phyloP scores from a whole-genome alignment of 2,113 vertebrate genomes.

The Lamprologus lemairii region DNA sequence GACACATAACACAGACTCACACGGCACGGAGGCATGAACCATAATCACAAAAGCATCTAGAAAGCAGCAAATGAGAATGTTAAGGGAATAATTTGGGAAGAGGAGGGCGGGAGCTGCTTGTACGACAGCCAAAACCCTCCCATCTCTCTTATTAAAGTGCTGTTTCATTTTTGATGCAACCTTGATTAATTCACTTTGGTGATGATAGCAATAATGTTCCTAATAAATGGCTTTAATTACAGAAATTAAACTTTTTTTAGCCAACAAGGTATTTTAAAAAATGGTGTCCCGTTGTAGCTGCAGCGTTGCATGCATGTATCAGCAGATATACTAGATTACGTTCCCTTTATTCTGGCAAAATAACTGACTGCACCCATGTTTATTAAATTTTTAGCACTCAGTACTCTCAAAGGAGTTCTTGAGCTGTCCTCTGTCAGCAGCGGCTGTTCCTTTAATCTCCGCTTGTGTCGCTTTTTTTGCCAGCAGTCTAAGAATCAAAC shows the following conservation, averaged over 20 bases:
- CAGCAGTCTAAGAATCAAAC: background rate
- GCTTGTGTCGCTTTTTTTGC: background rate
- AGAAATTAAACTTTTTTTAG: background rate
- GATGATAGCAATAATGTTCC: conserved; percentile 3
- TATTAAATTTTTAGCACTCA: background rate
- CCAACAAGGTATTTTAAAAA: background rate
- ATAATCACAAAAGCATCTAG: background rate
- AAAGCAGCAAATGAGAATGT: background rate
- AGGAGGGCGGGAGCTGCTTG: background rate
- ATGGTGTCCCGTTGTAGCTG: background rate
- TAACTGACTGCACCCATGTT: background rate
- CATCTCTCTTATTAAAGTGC: background rate
- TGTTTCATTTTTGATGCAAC: background rate
- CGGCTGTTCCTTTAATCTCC: background rate
- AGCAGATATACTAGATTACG: background rate
- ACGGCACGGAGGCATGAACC: background rate
- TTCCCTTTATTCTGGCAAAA: background rate
- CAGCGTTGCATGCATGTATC: background rate
- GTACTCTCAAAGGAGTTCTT: background rate
- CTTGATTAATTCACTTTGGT: conserved; percentile 5
- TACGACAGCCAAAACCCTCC: background rate
- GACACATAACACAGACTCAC: background rate
- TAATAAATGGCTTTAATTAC: conserved; percentile 17
- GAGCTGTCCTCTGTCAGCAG: conserved; percentile 5
- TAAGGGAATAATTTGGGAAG: background rate